Conservation (phyloP, 2,888 invertebrate species). For the Horisme vitalbata region DNA sequence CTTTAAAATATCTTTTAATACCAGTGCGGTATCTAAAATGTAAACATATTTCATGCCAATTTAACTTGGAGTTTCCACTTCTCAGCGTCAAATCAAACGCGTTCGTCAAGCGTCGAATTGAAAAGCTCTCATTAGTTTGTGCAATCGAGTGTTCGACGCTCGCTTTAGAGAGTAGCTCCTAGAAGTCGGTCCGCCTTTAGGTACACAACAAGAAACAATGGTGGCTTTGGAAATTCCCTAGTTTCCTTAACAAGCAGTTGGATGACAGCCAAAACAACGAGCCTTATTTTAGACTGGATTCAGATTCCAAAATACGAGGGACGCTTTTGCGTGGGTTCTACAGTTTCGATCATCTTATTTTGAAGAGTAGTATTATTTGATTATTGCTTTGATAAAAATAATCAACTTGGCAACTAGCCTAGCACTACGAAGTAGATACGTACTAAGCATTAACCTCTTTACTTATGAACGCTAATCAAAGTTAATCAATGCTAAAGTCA, state of each 20-base stretch:
- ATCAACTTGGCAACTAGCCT: conserved; percentile 3
- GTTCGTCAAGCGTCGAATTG: conserved; percentile 32
- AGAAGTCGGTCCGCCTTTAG: conserved; percentile 47
- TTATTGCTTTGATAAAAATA: background rate
- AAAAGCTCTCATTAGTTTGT: conserved; percentile 35
- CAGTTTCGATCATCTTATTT: conserved; percentile 3
- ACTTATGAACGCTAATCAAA: no score
- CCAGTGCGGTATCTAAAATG: conserved; percentile 2
- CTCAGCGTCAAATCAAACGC: conserved; percentile 30
- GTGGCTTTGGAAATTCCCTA: conserved; percentile 58
- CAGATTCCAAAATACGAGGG: conserved; percentile 34
- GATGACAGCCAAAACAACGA: conserved; percentile 70
- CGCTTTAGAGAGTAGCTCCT: conserved; percentile 24
- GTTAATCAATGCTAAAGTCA: no score
- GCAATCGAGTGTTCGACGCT: conserved; percentile 27
- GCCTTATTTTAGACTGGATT: conserved; percentile 51
- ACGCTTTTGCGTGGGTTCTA: background rate
- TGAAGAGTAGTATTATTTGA: no score
- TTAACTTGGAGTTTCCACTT: conserved; percentile 25
- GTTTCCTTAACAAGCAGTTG: conserved; percentile 77
- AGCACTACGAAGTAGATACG: background rate
- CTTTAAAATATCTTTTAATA: conserved; percentile 13
- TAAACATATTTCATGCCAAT: conserved; percentile 25
- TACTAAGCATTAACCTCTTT: background rate
- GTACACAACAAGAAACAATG: conserved; percentile 65